phyloP scores from a whole-genome alignment of 2,888 invertebrate species.

The Tenthredo notha region DNA sequence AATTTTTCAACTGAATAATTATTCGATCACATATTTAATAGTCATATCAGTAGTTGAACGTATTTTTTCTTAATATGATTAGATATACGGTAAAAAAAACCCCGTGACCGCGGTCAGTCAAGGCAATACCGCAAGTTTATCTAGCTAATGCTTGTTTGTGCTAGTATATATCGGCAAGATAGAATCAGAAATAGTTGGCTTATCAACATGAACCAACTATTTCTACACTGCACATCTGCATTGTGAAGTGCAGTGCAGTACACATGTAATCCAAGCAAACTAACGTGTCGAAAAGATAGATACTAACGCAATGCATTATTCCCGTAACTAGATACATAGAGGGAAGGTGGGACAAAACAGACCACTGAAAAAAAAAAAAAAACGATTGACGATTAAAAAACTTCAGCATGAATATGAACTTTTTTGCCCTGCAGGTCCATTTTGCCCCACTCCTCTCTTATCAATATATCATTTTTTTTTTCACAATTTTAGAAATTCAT shows the following conservation, averaged over 20 bases:
- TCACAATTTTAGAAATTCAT: neutral
- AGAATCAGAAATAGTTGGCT: neutral
- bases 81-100: neutral
- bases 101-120: neutral
- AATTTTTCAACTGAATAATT: neutral
- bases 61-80: neutral
- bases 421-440: no score
- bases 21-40: neutral
- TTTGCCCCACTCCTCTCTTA: no score
- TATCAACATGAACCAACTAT: conserved; percentile 11
- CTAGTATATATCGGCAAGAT: neutral
- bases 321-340: no score
- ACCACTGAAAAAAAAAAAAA: no score
- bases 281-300: neutral
- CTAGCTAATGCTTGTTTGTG: conserved; percentile 33
- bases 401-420: no score
- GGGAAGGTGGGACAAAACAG: no score
- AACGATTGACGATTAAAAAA: no score
- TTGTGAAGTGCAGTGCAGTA: neutral
- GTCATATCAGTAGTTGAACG: neutral
- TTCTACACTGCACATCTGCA: neutral
- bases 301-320: neutral
- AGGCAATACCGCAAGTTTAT: conserved; percentile 10
- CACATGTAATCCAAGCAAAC: neutral
- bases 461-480: neutral